These are phyloP conservation scores for Drosophila insularis DNA, from an alignment of 1,140 invertebrate genomes.

Conservation along the genomic window DNA sequence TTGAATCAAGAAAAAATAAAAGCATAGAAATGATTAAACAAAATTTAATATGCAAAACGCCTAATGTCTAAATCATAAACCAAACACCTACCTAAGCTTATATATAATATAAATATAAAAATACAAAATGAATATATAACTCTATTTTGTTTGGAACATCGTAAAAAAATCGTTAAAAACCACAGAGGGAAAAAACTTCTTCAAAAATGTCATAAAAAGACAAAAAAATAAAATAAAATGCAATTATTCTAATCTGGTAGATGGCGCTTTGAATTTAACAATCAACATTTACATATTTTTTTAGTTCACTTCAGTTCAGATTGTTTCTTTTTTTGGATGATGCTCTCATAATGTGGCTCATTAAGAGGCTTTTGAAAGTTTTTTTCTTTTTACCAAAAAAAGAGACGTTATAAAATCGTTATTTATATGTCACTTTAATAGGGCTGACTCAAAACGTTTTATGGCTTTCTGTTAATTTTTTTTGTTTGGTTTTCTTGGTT, in stretches of 20 bases:
- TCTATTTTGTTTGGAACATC: constrained; percentile 41
- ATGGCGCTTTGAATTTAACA: constrained; percentile 53
- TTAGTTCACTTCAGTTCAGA: constrained; percentile 36
- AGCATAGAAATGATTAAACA: neutral
- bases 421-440: constrained; percentile 54
- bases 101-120: constrained; percentile 19
- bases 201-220: constrained; percentile 18
- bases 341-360: constrained; percentile 60
- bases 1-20: neutral
- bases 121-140: constrained; percentile 45
- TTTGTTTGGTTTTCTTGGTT: neutral
- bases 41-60: constrained; percentile 24
- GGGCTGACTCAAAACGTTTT: constrained; percentile 43
- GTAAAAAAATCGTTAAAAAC: constrained; percentile 51
- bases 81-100: constrained; percentile 34
- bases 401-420: constrained; percentile 42
- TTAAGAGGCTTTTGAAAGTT: constrained; percentile 62
- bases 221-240: constrained; percentile 46
- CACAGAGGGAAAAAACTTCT: constrained; percentile 33
- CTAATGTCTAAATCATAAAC: constrained; percentile 38
- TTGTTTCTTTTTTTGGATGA: constrained; percentile 39
- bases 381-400: constrained; percentile 25
- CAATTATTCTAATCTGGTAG: constrained; percentile 53
- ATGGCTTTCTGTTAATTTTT: constrained; percentile 19
- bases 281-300: constrained; percentile 56